Conservation (phyloP, 2,888 invertebrate genomes). For the Phyto melanocephala region DNA sequence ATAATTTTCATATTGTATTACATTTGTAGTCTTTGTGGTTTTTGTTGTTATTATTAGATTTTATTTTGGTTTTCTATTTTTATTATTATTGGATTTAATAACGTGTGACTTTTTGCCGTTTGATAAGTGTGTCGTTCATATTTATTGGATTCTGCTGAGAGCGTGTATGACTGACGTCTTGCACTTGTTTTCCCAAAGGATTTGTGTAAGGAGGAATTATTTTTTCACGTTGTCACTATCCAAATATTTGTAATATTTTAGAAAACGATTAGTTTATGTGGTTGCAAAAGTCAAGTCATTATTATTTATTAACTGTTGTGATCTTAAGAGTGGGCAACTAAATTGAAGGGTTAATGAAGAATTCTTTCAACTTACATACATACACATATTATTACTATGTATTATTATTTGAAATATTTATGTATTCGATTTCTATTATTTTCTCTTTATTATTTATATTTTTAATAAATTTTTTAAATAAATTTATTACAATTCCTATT, state of each 20-base stretch:
- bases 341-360: no score
- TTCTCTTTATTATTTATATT: no score
- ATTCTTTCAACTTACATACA: no score
- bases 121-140: constrained; percentile 33
- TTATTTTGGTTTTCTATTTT: constrained; percentile 18
- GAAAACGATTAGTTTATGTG: not conserved
- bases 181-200: constrained; percentile 62
- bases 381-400: no score
- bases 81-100: constrained; percentile 56
- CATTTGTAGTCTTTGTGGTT: constrained; percentile 28
- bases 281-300: not conserved
- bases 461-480: no score
- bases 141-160: constrained; percentile 41
- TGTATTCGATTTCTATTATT: no score
- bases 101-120: constrained; percentile 59
- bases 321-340: no score
- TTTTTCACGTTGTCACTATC: constrained; percentile 20
- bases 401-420: no score
- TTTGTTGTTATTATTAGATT: not conserved
- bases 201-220: constrained; percentile 6
- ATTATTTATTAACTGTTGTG: not conserved
- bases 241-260: constrained; percentile 48
- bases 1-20: constrained; percentile 24
- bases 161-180: not conserved
- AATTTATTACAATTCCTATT: no score